Evolutionary conservation across 2,113 vertebrate genomes (phyloP), one percentile per base, ranked within the genome.

Genomic region (Platichthys stellatus): DNA sequence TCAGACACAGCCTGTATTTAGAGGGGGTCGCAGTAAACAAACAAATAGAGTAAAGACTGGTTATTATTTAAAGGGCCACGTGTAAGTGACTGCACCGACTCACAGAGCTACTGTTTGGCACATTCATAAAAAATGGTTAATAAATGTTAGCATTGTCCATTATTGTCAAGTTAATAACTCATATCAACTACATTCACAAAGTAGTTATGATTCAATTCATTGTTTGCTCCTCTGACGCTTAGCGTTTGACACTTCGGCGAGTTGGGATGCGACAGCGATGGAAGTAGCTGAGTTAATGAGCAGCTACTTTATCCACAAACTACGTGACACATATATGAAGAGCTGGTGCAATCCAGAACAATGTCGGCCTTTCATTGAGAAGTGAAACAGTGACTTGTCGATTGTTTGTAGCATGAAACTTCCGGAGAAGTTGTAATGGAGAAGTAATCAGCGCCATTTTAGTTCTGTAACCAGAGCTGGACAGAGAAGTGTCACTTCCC

Each of bases 331-430:
- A 38, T 83, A 66, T 28, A 78, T 43, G 12, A 63, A 66, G 23
- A 69, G 63, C 58, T 63, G 80, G 80, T 63, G 58, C 43, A 20
- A 47, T 40, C 21, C 26, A 62, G 17, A 62, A 17, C 15, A n/a
- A 26, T 31, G 8, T 35, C 6, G 4, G 28, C 14, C n/a, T 60
- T 21, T 21, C 69, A 62, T 62, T 18, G 12, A 20, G 35, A 38
- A 35, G 28, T 57, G 45, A 67, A 81, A 71, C 57, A 49, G 57
- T 20, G 28, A 14, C 17, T 53, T 0, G 3, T 35, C 0, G 11
- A 68, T 21, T 9, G 18, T 24, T 61, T 20, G 26, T 15, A 31
- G 20, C 43, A 40, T n/a, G 17, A 9, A 65, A 62, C 60, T 3
- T 47, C 45, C 45, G 1, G 45, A 47, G 45, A 47, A 47, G 40